Conservation (phyloP, 2,888 invertebrate genomes). For the Andricus quercusramuli region DNA sequence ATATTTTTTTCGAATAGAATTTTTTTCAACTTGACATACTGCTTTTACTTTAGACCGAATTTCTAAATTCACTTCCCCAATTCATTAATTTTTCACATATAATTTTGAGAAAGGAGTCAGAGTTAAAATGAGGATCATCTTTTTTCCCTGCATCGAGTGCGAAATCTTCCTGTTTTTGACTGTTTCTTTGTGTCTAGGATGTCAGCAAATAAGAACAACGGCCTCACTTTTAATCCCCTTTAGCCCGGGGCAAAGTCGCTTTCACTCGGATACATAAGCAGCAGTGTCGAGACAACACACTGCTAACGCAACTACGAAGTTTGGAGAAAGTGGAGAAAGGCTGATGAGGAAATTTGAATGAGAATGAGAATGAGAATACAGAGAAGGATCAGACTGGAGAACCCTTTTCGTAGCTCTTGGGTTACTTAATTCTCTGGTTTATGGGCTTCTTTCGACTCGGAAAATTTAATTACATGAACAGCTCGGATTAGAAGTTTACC, state of each 20-base stretch:
- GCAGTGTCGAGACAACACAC: conserved; percentile 49
- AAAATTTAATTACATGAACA: conserved; percentile 7
- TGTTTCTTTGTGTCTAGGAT: conserved; percentile 52
- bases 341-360: conserved; percentile 46
- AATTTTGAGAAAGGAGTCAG: no score
- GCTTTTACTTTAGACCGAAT: no score
- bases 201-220: conserved; percentile 54
- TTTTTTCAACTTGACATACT: no score
- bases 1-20: no score
- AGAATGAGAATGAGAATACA: conserved; percentile 45
- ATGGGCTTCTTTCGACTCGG: neutral
- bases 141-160: conserved; percentile 11
- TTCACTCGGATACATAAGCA: conserved; percentile 52
- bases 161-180: conserved; percentile 50
- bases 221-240: conserved; percentile 58
- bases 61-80: no score
- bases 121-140: no score
- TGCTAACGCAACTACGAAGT: conserved; percentile 36
- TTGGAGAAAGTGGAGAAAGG: neutral
- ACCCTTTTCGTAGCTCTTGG: conserved; percentile 36
- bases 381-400: conserved; percentile 46
- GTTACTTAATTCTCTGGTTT: conserved; percentile 26
- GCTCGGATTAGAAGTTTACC: neutral
- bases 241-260: conserved; percentile 58
- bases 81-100: no score